Evolutionary conservation across 1,140 invertebrate genomes (phyloP).

Genomic region (Diorhabda elongata): DNA sequence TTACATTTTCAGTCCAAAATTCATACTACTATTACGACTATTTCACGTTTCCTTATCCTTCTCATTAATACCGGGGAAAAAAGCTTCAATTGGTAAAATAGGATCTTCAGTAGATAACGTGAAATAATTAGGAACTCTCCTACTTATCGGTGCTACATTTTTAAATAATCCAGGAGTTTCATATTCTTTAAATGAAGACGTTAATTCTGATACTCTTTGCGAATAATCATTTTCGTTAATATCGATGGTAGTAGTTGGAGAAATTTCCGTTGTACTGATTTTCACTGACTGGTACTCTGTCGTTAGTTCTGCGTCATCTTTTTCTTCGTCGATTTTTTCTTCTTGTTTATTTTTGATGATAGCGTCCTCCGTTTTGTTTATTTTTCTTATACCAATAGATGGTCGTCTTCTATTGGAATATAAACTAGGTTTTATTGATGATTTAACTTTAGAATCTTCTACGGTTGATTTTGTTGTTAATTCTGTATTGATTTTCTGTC

Average conservation of each 20-base stretch:
- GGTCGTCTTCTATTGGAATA: slow-evolving; percentile 38
- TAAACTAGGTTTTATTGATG: slow-evolving; percentile 43
- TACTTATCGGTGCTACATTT: slow-evolving; percentile 43
- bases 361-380: slow-evolving; percentile 23
- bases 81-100: slow-evolving; percentile 59
- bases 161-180: slow-evolving; percentile 56
- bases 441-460: slow-evolving; percentile 30
- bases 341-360: slow-evolving; percentile 14
- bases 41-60: slow-evolving; percentile 18
- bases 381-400: slow-evolving; percentile 38
- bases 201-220: slow-evolving; percentile 57
- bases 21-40: no score
- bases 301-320: slow-evolving; percentile 5
- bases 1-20: no score
- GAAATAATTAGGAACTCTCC: slow-evolving; percentile 56
- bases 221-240: slow-evolving; percentile 43
- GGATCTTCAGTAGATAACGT: slow-evolving; percentile 61
- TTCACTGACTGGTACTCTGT: slow-evolving; percentile 13
- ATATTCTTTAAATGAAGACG: slow-evolving; percentile 55
- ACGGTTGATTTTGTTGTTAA: slow-evolving; percentile 30
- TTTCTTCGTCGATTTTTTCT: slow-evolving; percentile 19
- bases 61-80: slow-evolving; percentile 57
- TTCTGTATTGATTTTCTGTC: slow-evolving; percentile 7
- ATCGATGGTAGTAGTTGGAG: slow-evolving; percentile 29
- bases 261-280: slow-evolving; percentile 14